Evolutionary conservation across 2,797 vertebrate genomes (phyloP).

Genomic region (Sylvilagus floridanus): DNA sequence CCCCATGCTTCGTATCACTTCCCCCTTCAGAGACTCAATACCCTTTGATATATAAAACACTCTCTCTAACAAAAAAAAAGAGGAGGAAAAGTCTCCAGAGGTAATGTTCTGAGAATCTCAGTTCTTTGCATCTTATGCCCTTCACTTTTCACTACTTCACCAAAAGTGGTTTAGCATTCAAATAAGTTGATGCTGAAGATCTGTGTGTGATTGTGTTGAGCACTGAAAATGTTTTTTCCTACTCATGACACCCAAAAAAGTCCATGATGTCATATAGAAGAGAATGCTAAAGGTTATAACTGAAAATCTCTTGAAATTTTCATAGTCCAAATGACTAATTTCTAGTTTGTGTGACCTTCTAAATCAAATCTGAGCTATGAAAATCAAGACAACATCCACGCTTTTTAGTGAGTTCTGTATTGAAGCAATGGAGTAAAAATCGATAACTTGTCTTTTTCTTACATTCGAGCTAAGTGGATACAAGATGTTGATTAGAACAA

Average conservation of each 20-base stretch:
- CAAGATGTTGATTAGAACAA: slow-evolving; percentile 31
- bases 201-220: neutral
- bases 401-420: neutral
- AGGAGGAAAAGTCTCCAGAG: neutral
- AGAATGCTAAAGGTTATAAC: neutral
- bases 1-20: neutral
- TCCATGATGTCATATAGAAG: neutral
- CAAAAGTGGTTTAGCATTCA: neutral
- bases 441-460: neutral
- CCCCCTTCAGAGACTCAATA: neutral
- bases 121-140: neutral
- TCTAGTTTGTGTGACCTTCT: neutral
- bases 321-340: neutral
- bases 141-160: neutral
- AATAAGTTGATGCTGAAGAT: neutral
- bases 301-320: neutral
- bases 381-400: neutral
- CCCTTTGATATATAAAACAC: neutral
- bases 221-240: neutral
- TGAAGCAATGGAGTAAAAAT: neutral
- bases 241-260: neutral
- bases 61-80: neutral
- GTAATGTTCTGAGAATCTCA: neutral
- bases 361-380: neutral
- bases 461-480: slow-evolving; percentile 12